A percentile compares a stretch with the other conserved stretches of the same genome.
These are phyloP conservation scores for Strigamia maritima DNA, from an alignment of 2,888 invertebrate species.

Conservation along the genomic window DNA sequence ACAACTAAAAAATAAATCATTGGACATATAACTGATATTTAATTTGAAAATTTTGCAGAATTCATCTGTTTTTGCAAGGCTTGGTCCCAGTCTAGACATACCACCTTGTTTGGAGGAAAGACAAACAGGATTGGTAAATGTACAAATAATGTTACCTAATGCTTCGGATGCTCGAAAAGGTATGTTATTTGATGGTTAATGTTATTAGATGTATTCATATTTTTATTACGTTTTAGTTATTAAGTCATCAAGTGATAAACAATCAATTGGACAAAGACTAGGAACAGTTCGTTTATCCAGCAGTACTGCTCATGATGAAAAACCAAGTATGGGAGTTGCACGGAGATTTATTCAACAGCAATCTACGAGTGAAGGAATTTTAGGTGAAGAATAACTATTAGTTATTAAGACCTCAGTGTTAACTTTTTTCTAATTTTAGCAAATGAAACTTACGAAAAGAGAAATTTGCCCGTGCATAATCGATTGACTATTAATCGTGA, in stretches of 20 bases:
- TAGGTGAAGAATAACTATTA: background rate
- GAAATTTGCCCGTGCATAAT: background rate
- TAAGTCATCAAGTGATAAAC: background rate
- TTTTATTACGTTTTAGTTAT: background rate
- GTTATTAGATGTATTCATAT: background rate
- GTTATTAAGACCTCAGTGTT: background rate
- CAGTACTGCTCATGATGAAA: background rate
- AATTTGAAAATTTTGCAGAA: background rate
- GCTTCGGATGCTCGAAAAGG: background rate
- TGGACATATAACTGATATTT: background rate
- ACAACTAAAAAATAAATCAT: background rate
- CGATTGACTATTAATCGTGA: background rate
- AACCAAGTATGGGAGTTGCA: background rate
- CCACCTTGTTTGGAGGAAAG: background rate
- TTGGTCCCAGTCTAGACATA: constrained; percentile 25
- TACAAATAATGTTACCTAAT: background rate
- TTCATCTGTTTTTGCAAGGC: constrained; percentile 15
- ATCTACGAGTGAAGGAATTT: background rate
- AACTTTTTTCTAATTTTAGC: background rate
- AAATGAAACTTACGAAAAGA: background rate
- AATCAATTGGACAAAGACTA: background rate
- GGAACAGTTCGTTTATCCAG: background rate
- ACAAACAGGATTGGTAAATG: background rate
- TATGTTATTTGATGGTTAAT: too few relatives aligned
- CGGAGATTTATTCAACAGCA: background rate